Evolutionary conservation across 2,888 invertebrate species (phyloP).

Genomic region (Diploptera punctata): DNA sequence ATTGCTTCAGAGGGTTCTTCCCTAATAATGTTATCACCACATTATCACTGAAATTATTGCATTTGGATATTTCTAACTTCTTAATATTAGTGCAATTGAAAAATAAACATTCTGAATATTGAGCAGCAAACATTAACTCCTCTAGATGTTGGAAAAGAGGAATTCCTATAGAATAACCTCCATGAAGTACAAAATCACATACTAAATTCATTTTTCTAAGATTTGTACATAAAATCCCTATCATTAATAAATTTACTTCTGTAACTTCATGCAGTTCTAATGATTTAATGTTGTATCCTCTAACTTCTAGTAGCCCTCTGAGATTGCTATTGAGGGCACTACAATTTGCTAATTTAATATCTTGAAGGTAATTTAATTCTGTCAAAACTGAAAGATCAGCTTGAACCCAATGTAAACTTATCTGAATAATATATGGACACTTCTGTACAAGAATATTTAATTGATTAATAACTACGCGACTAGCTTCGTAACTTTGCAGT

Average conservation of each 20-base stretch:
- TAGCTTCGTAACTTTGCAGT: conserved; percentile 6
- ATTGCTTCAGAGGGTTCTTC: conserved; percentile 4
- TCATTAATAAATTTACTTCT: conserved; percentile 1
- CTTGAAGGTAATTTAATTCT: neutral
- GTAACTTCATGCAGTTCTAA: conserved; percentile 13
- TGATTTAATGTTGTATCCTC: neutral
- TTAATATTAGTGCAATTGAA: conserved; percentile 6
- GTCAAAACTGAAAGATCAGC: conserved; percentile 14
- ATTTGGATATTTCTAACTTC: neutral
- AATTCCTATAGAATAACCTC: neutral
- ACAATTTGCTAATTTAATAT: conserved; percentile 2
- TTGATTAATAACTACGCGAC: neutral
- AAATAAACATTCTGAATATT: conserved; percentile 18
- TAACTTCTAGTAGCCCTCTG: neutral
- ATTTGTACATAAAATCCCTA: neutral
- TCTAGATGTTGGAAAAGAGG: neutral
- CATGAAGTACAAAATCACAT: neutral
- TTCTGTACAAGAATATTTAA: neutral
- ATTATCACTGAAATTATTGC: neutral
- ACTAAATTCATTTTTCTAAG: conserved; percentile 18
- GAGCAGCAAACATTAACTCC: conserved; percentile 2
- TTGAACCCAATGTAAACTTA: conserved; percentile 12
- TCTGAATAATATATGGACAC: neutral
- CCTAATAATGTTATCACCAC: neutral
- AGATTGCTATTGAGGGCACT: conserved; percentile 10